Conservation (phyloP, 2,797 vertebrate species). For the Moxostoma hubbsi region DNA sequence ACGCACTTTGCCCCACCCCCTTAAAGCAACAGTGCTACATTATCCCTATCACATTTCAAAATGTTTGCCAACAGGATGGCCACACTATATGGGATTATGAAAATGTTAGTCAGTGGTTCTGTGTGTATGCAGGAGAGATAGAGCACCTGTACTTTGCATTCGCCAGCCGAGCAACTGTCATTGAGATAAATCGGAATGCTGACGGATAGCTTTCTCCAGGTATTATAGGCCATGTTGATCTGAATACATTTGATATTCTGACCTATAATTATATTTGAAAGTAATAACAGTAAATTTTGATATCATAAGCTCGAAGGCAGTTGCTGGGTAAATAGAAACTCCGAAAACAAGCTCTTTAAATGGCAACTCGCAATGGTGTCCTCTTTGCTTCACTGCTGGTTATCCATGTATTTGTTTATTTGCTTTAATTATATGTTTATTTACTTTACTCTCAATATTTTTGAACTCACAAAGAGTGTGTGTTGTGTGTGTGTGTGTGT, state of each 20-base stretch:
- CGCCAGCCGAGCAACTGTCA: neutral
- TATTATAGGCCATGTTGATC: neutral
- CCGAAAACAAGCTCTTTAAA: constrained; percentile 23
- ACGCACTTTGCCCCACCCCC: too few relatives aligned
- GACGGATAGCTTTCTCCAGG: too few relatives aligned
- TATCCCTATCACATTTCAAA: constrained; percentile 1
- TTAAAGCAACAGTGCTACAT: too few relatives aligned
- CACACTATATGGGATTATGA: neutral
- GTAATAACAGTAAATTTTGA: neutral
- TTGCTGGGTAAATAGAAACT: constrained; percentile 28
- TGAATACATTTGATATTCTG: neutral
- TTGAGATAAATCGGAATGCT: too few relatives aligned
- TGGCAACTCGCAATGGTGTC: neutral
- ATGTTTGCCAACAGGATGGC: constrained; percentile 9
- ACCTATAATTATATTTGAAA: constrained; percentile 4
- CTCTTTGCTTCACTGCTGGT: constrained; percentile 10
- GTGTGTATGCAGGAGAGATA: neutral
- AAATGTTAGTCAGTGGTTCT: constrained; percentile 1
- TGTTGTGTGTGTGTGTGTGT: constrained; percentile 22
- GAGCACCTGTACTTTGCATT: neutral
- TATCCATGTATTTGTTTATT: constrained; percentile 37
- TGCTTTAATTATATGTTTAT: constrained; percentile 42
- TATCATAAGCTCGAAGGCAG: neutral
- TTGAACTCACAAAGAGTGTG: constrained; percentile 60
- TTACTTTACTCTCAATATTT: constrained; percentile 48